Evolutionary conservation across 1,140 invertebrate genomes (phyloP), one percentile per base, ranked within the genome.

Genomic region (Delia radicum): DNA sequence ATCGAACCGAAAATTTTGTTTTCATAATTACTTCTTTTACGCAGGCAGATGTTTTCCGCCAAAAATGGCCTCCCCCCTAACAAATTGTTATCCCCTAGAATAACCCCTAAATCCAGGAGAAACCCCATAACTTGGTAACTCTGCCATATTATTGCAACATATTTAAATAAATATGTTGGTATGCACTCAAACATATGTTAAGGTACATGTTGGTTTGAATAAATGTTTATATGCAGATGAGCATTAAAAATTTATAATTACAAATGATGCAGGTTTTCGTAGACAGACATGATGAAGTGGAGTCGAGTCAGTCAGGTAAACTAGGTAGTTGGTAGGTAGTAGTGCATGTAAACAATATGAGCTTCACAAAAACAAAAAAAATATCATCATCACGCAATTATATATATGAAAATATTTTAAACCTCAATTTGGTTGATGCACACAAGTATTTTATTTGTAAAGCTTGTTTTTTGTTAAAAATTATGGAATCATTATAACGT

Each of bases 221-320:
- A 55, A 55, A 55, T 55, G 46, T 55, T 55, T 55, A 55, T 55
- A 55, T 55, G 46, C 46, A 55, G 46, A 55, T 55, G 46, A 55
- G 46, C 46, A 55, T 55, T 55, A 55, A 55, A 55, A 55, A 55
- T 55, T 55, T 55, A 55, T 55, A 55, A 55, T 55, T 55, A 55
- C 48, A 55, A 55, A 55, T 55, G 48, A 55, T 55, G 48, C 48
- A 55, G 24, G 48, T 55, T 55, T n/a, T n/a, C n/a, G 46, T 18
- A 55, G 46, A 18, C 46, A 55, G 15, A 55, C 46, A 55, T 55
- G 18, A 55, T 55, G 46, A 12, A 33, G 12, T 33, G 31, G 31
- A 33, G 21, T 55, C n/a, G 48, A 55, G 21, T 55, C 48, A 55
- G 48, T 55, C 48, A 55, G 48, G 48, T 18, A 55, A 55, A 55